Evolutionary conservation across 2,797 vertebrate genomes (phyloP), one percentile per base, ranked within the genome.

Genomic region (Setipinna tenuifilis): DNA sequence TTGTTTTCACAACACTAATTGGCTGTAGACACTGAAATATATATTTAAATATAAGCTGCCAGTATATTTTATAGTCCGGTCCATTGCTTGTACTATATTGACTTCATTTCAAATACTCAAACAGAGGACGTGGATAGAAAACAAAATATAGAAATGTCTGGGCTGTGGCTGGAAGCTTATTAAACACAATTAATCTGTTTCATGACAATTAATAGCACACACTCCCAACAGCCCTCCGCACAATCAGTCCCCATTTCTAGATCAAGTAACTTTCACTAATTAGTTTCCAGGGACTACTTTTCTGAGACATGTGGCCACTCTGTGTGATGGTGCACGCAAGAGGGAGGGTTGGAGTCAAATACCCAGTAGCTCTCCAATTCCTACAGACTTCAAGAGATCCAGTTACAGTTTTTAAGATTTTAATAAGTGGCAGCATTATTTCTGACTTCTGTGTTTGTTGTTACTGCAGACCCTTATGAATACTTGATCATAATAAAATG

Each of bases 141-240:
- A 31, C 23, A 82, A 78, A 61, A 81, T 83, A 83, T 84, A 82
- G 75, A 82, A 81, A 85, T 80, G 59, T 57, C 83, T 48, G 81
- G 54, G 35, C 23, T 68, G 83, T 83, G n/a, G 83, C 65, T 83
- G 65, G 87, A 82, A 61, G 84, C 68, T 85, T 86, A 86, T 89
- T 88, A 89, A 86, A 80, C 82, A 88, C 82, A 88, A 91, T 91
- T 81, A 88, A 83, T 75, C 82, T 88, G 84, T 87, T 87, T 89
- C 54, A 81, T 87, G 86, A 85, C 85, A 57, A 81, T 86, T 89
- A 83, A 59, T 83, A 83, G 83, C 59, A 83, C 83, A 25, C 54
- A 86, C 82, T 41, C 85, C 65, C 85, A 90, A 90, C 89, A 90
- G 89, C 82, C 82, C 50, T 85, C 85, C 83, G 25, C 16, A 83